Evolutionary conservation across 2,113 vertebrate genomes (phyloP).

Genomic region (Beaufortia kweichowensis): DNA sequence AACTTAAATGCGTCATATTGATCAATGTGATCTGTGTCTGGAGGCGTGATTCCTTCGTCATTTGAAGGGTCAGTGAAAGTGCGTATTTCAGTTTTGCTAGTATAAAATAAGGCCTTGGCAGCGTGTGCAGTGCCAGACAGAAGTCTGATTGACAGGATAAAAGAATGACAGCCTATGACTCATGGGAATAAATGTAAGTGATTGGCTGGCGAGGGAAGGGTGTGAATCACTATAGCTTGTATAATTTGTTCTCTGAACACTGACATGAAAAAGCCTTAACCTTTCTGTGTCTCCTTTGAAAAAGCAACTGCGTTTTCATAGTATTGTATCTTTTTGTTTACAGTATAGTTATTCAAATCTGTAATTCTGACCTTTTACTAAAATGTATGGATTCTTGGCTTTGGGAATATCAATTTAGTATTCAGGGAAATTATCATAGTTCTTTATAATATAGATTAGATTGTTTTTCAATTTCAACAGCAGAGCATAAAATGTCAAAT

Average conservation of each 20-base stretch:
- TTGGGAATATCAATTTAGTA: too few relatives aligned
- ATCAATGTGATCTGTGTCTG: not conserved
- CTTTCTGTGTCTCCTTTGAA: conserved; percentile 11
- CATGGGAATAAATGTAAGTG: conserved; percentile 10
- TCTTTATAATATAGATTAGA: too few relatives aligned
- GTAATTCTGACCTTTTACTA: too few relatives aligned
- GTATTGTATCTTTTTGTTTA: not conserved
- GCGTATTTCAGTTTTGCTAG: not conserved
- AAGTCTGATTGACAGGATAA: conserved; percentile 26
- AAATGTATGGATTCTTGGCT: too few relatives aligned
- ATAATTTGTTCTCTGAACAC: conserved; percentile 21
- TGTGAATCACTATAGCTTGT: conserved; percentile 29
- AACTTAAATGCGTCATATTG: not conserved
- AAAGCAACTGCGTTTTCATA: not conserved
- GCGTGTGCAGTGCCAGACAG: not conserved
- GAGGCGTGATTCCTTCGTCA: not conserved
- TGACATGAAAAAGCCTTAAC: conserved; percentile 19
- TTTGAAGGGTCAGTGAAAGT: not conserved
- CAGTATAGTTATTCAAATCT: too few relatives aligned
- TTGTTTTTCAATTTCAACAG: too few relatives aligned
- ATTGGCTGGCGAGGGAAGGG: conserved; percentile 26
- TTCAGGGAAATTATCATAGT: too few relatives aligned
- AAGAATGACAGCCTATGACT: conserved; percentile 4
- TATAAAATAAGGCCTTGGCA: conserved; percentile 13
- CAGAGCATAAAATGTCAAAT: too few relatives aligned